These are phyloP conservation scores for Oikopleura albicans DNA, from an alignment of 23 tunicate genomes.

Conservation along the genomic window DNA sequence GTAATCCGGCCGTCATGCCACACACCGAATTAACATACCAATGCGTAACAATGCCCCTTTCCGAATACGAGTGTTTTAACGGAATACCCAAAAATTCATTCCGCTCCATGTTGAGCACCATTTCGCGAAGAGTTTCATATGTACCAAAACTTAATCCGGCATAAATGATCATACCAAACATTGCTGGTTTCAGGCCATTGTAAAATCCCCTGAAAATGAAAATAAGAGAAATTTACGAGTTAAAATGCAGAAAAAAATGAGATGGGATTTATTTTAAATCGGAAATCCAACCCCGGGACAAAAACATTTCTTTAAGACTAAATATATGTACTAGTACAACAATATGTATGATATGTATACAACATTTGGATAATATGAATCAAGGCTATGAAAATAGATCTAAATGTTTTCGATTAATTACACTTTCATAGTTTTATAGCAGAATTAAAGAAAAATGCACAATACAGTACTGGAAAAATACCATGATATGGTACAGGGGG, in stretches of 20 bases:
- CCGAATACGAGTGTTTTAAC: not conserved
- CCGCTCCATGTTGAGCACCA: not conserved
- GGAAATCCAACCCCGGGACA: no score
- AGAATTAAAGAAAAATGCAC: no score
- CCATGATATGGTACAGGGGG: no score
- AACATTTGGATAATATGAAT: no score
- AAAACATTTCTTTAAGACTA: no score
- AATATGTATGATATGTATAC: no score
- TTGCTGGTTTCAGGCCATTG: not conserved
- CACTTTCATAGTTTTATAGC: not conserved
- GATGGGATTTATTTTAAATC: no score
- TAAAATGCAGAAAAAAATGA: not conserved
- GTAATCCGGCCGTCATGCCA: not conserved
- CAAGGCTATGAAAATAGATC: not conserved
- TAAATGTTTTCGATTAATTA: not conserved
- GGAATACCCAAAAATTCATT: not conserved
- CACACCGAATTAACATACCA: not conserved
- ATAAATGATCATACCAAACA: not conserved
- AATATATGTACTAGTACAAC: no score
- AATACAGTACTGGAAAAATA: no score
- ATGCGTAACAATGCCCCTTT: not conserved
- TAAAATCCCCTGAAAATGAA: not conserved
- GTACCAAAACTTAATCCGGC: slow-evolving; percentile 11
- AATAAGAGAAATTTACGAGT: not conserved
- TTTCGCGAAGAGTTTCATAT: not conserved